Evolutionary conservation across 2,888 invertebrate genomes (phyloP), one percentile per base, ranked within the genome.

Genomic region (Fabriciana adippe): DNA sequence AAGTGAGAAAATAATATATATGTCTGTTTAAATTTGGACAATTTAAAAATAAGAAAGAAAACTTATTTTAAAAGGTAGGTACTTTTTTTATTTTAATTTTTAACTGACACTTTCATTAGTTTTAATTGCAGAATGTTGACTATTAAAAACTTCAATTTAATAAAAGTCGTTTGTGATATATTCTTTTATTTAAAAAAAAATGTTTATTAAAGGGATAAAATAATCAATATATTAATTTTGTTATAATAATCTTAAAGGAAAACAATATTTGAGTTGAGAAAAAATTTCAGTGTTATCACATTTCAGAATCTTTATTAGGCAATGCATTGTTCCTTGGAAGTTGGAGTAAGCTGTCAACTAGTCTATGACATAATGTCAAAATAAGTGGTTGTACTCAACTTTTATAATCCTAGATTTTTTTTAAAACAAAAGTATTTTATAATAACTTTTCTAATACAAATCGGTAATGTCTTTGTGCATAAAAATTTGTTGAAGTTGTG

Each of bases 291-390:
- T 16, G 16, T 50, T n/a, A n/a, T n/a, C 14, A 16, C 16, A n/a
- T 3, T 50, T 2, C 6, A 15, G 8, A 48, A 50, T 5, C 5
- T 18, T 26, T 26, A 26, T 26, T 26, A 26, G 26, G 26, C 26
- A 26, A 26, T 26, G 26, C 26, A 26, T 4, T 26, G 4, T 26
- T 26, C 26, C 4, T 26, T 26, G 26, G 26, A 21, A 26, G 4
- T 26, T 4, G 4, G 4, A 3, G 4, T 26, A 26, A 26, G 4
- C 5, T 14, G 50, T 50, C 50, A 50, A 55, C n/a, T 35, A 57
- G 16, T 47, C 14, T 48, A 48, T 59, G 59, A 59, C 59, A 59
- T 59, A 59, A 59, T 48, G 59, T 59, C 59, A 59, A 59, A 59
- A 59, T 59, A 31, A 48, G 48, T 31, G 48, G 59, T 26, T 47